Conservation (phyloP, 2,113 vertebrate genomes). For the Fulica atra region DNA sequence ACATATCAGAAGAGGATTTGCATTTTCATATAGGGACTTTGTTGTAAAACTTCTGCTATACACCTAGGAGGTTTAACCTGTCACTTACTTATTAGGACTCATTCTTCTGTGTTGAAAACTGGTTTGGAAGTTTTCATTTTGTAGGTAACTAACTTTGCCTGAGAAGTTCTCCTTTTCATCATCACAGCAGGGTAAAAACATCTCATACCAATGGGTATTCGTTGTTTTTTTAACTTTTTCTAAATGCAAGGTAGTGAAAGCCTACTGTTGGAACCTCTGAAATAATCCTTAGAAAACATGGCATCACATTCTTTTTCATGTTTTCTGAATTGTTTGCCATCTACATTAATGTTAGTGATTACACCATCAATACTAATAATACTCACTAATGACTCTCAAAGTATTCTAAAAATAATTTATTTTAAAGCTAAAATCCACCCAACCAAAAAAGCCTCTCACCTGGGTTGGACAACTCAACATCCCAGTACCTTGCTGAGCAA, state of each 20-base stretch:
- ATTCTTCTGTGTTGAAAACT: background rate
- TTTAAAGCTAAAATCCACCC: background rate
- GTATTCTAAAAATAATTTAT: background rate
- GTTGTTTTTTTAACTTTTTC: constrained; percentile 33
- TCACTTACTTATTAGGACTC: background rate
- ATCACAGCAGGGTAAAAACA: background rate
- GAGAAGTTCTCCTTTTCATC: background rate
- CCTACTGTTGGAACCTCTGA: background rate
- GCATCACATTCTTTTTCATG: background rate
- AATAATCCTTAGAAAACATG: constrained; percentile 4
- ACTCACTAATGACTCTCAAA: background rate
- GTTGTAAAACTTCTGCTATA: background rate
- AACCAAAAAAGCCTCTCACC: background rate
- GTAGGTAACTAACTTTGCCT: background rate
- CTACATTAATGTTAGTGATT: background rate
- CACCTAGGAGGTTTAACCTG: background rate
- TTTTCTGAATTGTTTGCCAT: constrained; percentile 45
- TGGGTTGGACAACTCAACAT: too few species aligned
- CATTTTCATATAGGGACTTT: background rate
- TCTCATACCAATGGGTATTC: background rate
- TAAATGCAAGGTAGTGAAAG: background rate
- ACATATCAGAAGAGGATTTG: background rate
- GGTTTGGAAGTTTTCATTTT: background rate
- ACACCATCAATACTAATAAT: constrained; percentile 29
- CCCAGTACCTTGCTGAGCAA: background rate